Evolutionary conservation across 1,140 invertebrate genomes (phyloP), one percentile per base, ranked within the genome.

Genomic region (Drosophila repleta): DNA sequence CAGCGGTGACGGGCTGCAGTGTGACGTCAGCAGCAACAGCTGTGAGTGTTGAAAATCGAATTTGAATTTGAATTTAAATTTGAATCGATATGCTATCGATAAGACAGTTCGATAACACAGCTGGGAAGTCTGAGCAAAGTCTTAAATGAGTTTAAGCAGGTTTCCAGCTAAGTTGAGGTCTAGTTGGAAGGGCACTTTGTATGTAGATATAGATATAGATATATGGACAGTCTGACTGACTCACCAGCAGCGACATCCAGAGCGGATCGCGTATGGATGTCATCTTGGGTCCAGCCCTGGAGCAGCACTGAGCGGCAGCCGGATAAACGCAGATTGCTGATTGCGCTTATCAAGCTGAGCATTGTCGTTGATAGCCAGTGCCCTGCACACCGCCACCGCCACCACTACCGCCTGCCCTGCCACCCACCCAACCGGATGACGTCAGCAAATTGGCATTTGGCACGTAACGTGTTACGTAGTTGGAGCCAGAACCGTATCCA

Each of bases 401-500:
- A 13, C 20, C n/a, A n/a, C n/a, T n/a, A n/a, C n/a, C n/a, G n/a
- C n/a, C n/a, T n/a, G n/a, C n/a, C n/a, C n/a, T n/a, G n/a, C 21
- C 20, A 6, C 21, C 7, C 11, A n/a, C 10, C 45, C 11, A 10
- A 3, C 17, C 46, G 15, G 20, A 26, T 13, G 53, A 66, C 64
- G 64, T 66, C 45, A 58, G 52, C 32, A 21, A 32, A 49, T 20
- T 63, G 21, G 48, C 58, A 49, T 55, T 65, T 56, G 63, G 52
- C 52, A 57, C 43, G 55, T 57, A 49, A 49, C 52, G 52, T 66
- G n/a, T n/a, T n/a, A 65, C 43, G 63, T 57, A 18, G 52, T 48
- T 66, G 37, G 58, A 66, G 58, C 57, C 57, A 61, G 57, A 69
- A 45, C 56, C 46, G 49, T 46, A 72, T 72, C 69, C 69, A 67